Base-by-base conservation (phyloP, 2,797 vertebrate genomes). In the Protonibea diacanthus region DNA sequence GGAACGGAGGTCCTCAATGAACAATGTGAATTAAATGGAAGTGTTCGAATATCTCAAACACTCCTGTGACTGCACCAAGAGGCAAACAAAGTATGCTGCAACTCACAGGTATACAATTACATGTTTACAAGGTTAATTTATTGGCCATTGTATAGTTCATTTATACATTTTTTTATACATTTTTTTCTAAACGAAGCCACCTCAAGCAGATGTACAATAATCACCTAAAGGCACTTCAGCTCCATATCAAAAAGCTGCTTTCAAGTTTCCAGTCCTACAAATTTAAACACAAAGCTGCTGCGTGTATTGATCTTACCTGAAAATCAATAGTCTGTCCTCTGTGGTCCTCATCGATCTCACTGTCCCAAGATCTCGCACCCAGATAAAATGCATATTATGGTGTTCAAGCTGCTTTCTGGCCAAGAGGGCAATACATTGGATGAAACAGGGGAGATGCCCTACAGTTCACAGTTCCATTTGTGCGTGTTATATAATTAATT, bases 291-390 rank as follows among this genome's bases (percentile, higher is more conserved):
- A 60, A 25, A 53, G 64, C 53, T 71, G 63, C 55, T 81, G 53
- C 80, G 72, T 78, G 68, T 73, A 83, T 86, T 56, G 84, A 89
- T 75, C 78, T 47, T 53, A 75, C 75, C 70, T 57, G 57, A 71
- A 74, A 74, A 89, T 85, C 82, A 83, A 84, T 83, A 70, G 48
- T 64, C 70, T 81, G 57, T 83, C 78, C 81, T 78, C 80, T 84
- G 62, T 68, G 69, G 68, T 77, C 45, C 77, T 83, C 72, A 81
- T 82, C 71, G 71, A 55, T 64, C 21, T 14, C 38, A 38, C 33
- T 70, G 75, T 74, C 65, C 65, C 44, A 48, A 60, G 76, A 67
- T 68, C 57, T 10, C 58, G 48, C 56, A 55, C 53, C 60, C 0
- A 9, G 29, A 52, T 74, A 20, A 71, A 77, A 76, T 82, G 71